Base-by-base conservation (phyloP, 2,888 invertebrate genomes). In the Zootermopsis nevadensis region DNA sequence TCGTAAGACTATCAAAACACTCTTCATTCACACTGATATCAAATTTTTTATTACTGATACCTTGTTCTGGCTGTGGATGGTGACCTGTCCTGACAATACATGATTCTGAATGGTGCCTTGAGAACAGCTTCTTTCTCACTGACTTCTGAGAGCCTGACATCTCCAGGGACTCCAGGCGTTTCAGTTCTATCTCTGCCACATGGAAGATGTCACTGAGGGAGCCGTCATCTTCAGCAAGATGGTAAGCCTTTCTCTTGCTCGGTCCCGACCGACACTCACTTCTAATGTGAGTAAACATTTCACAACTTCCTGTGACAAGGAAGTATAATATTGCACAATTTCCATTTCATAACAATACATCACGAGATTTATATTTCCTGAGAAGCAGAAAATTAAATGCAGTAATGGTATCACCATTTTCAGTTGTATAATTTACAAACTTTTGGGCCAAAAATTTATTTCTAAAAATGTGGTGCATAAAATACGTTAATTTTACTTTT, bases 81-180 rank as follows among this genome's bases (percentile, higher is more conserved):
- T n/a, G n/a, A 55, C 24, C 6, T 19, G 4, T 15, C 6, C 19
- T 6, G 4, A 60, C 27, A 38, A 74, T 24, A 35, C 35, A 38
- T 6, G 74, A 24, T 7, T 74, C 74, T n/a, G 74, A 74, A 35
- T 42, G 35, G 38, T 74, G 38, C 38, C 74, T 35, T 74, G 74
- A 22, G n/a, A 74, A 74, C 4, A 74, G 74, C n/a, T 74, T 42
- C n/a, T 74, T 74, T 8, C 74, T 74, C 15, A n/a, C 74, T n/a
- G 74, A 38, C 38, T 74, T 74, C 38, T 31, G 38, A 31, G 19
- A 33, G 31, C 22, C 33, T 69, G 0, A 15, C 30, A 31, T 30
- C 12, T 74, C n/a, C 7, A 22, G 74, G 35, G 38, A 38, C 15
- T 74, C 38, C 24, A 74, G n/a, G 22, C 74, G 74, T n/a, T 74